Evolutionary conservation across 2,888 invertebrate species (phyloP), one percentile per base, ranked within the genome.

Genomic region (Himalopsyche japonica): DNA sequence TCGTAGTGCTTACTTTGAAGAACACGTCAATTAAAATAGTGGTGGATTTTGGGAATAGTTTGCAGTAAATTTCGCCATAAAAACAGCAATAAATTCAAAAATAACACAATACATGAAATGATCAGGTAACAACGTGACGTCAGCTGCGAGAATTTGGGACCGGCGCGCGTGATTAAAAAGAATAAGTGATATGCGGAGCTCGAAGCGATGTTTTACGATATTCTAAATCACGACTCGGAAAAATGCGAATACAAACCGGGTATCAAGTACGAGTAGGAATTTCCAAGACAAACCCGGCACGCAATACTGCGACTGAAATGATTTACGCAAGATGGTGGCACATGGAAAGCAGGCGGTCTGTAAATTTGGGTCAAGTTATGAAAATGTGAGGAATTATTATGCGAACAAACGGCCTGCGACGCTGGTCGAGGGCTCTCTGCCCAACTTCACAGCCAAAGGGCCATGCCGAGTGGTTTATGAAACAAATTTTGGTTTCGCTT

Each of bases 281-380:
- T 85, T 82, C 80, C 83, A 77, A 83, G 82, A 85, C 85, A 83
- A 80, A 64, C 57, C 77, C 81, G 82, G 76, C 85, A 85, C 85
- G 85, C 85, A 83, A 85, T 83, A 83, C 80, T 70, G 76, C 81
- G 84, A 83, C 82, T 84, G 79, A 79, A 84, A 84, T 86, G 86
- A 86, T 86, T 86, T 86, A 86, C 81, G 76, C 86, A 79, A 86
- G 80, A 79, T 80, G 80, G 48, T 37, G 32, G 48, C 84, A 37
- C 81, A 70, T 70, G 70, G 70, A 70, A 70, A 70, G 70, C 70
- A 70, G 70, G 70, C 70, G 70, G 70, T 70, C 57, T 43, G 77
- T 64, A 70, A 79, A 84, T 77, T 86, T 81, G 82, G 82, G 84
- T 80, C 82, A 85, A 82, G 84, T 76, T 77, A 79, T 81, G 70